Evolutionary conservation across 2,888 invertebrate genomes (phyloP), one percentile per base, ranked within the genome.

Genomic region (Hofmannophila pseudospretella): DNA sequence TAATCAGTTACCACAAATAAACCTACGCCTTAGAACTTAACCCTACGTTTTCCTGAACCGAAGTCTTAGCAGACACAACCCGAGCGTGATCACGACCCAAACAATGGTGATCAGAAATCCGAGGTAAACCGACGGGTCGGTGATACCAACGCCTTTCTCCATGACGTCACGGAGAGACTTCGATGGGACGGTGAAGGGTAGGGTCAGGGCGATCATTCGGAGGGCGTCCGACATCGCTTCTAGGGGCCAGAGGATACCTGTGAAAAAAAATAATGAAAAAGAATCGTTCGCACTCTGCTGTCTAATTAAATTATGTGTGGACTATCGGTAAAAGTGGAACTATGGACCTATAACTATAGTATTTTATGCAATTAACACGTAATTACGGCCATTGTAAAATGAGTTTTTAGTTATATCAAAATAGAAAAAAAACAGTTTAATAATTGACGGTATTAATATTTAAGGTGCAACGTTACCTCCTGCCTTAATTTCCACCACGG

Each of bases 161-260:
- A 95, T 87, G 36, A 96, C 88, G 51, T 91, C 92, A 42, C 96
- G 82, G 35, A 96, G 85, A 0, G 96, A 91, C 43, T 91, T 90
- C 0, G 94, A 90, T 0, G 96, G 92, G 35, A 94, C 76, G 0
- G 96, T 97, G 64, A 95, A 93, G 0, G 97, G 97, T 3, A 95
- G 80, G 1, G 84, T 66, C 32, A 91, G 78, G 3, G 94, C 91
- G 26, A 94, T 38, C 50, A 90, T 88, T 34, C 88, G 85, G 0
- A 94, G 70, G 0, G 76, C 59, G 10, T 69, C 60, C 0, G 93
- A 90, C 92, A 93, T 91, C 4, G 90, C 91, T 68, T 92, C 91
- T 36, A 91, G 47, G 0, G 92, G 92, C 92, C 92, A 92, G n/a
- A 90, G 70, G 36, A 91, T 88, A 51, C 91, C 90, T 90, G 66